Evolutionary conservation across 2,888 invertebrate genomes (phyloP).

Genomic region (Augiades crinisus): DNA sequence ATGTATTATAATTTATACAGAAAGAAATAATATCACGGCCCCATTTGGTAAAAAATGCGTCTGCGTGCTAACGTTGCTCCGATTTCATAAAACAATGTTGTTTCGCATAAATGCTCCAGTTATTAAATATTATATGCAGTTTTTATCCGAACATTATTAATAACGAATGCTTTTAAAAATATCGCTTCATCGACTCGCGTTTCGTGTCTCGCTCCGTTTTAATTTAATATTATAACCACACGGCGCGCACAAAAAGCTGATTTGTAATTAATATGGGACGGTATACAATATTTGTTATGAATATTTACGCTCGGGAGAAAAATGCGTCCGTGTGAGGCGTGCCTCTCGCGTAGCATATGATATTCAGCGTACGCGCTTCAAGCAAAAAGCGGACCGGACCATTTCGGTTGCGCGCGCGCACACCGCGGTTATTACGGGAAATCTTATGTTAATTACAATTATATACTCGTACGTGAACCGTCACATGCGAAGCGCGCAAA

Average conservation of each 20-base stretch:
- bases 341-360: constrained; percentile 62
- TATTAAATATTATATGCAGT: constrained; percentile 23
- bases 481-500: constrained; percentile 59
- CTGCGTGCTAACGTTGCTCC: constrained; percentile 11
- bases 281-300: constrained; percentile 25
- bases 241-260: constrained; percentile 13
- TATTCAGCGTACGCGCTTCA: constrained; percentile 68
- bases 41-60: background rate
- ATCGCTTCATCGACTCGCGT: constrained; percentile 23
- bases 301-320: constrained; percentile 40
- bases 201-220: constrained; percentile 15
- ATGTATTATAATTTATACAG: constrained; percentile 20
- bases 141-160: constrained; percentile 21
- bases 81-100: constrained; percentile 16
- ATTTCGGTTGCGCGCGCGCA: constrained; percentile 62
- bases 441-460: constrained; percentile 73
- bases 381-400: constrained; percentile 65
- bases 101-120: constrained; percentile 21
- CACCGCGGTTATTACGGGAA: constrained; percentile 71
- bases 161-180: constrained; percentile 25
- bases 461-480: constrained; percentile 43
- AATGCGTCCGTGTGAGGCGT: constrained; percentile 56
- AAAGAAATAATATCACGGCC: constrained; percentile 9
- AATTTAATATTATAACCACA: constrained; percentile 23
- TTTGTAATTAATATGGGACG: constrained; percentile 29